Evolutionary conservation across 2,113 vertebrate genomes (phyloP), one percentile per base, ranked within the genome.

Genomic region (Brachypodius melanocephalos): DNA sequence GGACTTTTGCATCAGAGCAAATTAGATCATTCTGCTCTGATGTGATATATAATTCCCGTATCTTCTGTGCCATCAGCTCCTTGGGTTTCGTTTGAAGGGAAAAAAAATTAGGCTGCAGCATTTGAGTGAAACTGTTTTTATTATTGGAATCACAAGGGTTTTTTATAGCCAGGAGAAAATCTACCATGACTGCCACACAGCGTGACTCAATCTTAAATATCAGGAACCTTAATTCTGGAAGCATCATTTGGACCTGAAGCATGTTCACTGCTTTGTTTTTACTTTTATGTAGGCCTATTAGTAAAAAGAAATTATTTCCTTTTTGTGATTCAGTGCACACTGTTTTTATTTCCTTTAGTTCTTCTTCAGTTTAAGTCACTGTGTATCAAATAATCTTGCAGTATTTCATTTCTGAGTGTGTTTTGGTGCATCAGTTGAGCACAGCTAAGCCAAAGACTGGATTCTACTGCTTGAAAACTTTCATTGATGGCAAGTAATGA

Each of bases 91-190:
- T 85, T 95, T 89, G 89, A 90, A 93, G 93, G 76, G 82, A 95
- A 90, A 97, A 97, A 96, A 94, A 97, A 97, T 89, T 97, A 97
- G 95, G 77, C 74, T 94, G 63, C 58, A 96, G 88, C 61, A 94
- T 81, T 95, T 88, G 87, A 97, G 61, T 92, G 82, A 89, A 93
- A 72, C 95, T 97, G 85, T 72, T 96, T 96, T 96, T 92, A 92
- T 96, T 96, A 85, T 7, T 96, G 61, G 94, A 97, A 97, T 97
- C 93, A 94, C 90, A 96, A 89, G 88, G 90, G 87, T 72, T 89
- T 94, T 97, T 95, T 94, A 89, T 10, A 21, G 87, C 62, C 77
- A 95, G 71, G 87, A 95, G 86, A 96, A 96, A 97, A 95, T 54
- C 83, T 95, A 93, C 91, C 95, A 93, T 29, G 68, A 92, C 45